phyloP scores from a whole-genome alignment of 2,888 invertebrate species.

The Acanthoscelides obtectus region DNA sequence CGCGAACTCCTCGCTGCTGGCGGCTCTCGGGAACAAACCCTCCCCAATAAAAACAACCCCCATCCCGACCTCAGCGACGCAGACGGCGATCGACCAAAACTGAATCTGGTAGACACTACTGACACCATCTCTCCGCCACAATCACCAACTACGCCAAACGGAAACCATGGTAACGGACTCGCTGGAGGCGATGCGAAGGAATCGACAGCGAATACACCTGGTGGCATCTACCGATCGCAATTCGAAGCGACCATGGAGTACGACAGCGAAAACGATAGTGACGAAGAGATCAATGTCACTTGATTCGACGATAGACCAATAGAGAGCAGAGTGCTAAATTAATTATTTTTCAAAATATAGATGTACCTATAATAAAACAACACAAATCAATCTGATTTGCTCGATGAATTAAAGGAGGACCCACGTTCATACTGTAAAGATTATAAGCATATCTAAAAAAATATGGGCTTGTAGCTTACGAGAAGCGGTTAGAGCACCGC shows the following conservation, averaged over 20 bases:
- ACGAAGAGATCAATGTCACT: slow-evolving; percentile 85
- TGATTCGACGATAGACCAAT: slow-evolving; percentile 51
- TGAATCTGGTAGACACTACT: slow-evolving; percentile 54
- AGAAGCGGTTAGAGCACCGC: too few relatives aligned
- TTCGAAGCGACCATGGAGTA: slow-evolving; percentile 40
- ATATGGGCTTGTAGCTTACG: too few relatives aligned
- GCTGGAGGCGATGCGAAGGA: not conserved
- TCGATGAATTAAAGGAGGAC: too few relatives aligned
- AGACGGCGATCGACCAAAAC: slow-evolving; percentile 71
- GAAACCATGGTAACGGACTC: slow-evolving; percentile 44
- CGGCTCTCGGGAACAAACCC: slow-evolving; percentile 89
- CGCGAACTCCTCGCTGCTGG: slow-evolving; percentile 89
- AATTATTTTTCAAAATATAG: too few relatives aligned
- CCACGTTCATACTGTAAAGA: too few relatives aligned
- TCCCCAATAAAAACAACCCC: slow-evolving; percentile 95
- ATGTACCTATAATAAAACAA: too few relatives aligned
- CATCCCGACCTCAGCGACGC: slow-evolving; percentile 92
- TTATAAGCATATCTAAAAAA: too few relatives aligned
- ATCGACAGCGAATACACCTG: not conserved
- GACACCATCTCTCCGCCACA: slow-evolving; percentile 53
- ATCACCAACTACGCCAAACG: slow-evolving; percentile 27
- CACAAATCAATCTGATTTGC: too few relatives aligned
- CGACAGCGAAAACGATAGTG: slow-evolving; percentile 58
- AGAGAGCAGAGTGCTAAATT: not conserved
- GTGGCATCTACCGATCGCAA: not conserved